Evolutionary conservation across 2,888 invertebrate species (phyloP).

Genomic region (Cotesia congregata): DNA sequence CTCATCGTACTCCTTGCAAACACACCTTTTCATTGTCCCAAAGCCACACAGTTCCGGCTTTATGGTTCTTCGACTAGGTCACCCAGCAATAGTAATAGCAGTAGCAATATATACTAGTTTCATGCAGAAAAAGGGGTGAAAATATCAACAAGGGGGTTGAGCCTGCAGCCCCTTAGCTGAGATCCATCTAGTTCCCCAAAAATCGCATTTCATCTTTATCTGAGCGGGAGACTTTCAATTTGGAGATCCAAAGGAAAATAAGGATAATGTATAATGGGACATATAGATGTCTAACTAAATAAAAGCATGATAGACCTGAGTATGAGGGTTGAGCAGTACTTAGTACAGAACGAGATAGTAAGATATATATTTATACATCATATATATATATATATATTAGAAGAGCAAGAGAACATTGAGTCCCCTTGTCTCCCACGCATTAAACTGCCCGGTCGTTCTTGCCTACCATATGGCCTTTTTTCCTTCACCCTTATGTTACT

Average conservation of each 20-base stretch:
- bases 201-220: slow-evolving; percentile 22
- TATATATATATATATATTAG: slow-evolving; percentile 23
- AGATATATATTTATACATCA: slow-evolving; percentile 19
- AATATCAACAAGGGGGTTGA: slow-evolving; percentile 9
- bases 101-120: not conserved
- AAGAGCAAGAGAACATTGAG: slow-evolving; percentile 55
- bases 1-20: slow-evolving; percentile 19
- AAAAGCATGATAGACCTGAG: slow-evolving; percentile 11
- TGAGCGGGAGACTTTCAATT: slow-evolving; percentile 7
- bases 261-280: slow-evolving; percentile 5
- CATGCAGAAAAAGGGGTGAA: not conserved
- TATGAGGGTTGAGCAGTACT: slow-evolving; percentile 32
- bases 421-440: slow-evolving; percentile 60
- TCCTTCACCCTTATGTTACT: slow-evolving; percentile 39
- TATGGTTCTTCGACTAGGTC: slow-evolving; percentile 32
- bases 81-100: not conserved
- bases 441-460: slow-evolving; percentile 54
- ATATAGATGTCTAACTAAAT: slow-evolving; percentile 9
- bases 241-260: slow-evolving; percentile 19
- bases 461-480: slow-evolving; percentile 64
- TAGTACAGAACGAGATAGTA: slow-evolving; percentile 43
- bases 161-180: slow-evolving; percentile 23
- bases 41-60: slow-evolving; percentile 21
- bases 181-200: not conserved
- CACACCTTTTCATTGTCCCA: slow-evolving; percentile 28